Evolutionary conservation across 2,113 vertebrate genomes (phyloP).

Genomic region (Tauraco erythrolophus): DNA sequence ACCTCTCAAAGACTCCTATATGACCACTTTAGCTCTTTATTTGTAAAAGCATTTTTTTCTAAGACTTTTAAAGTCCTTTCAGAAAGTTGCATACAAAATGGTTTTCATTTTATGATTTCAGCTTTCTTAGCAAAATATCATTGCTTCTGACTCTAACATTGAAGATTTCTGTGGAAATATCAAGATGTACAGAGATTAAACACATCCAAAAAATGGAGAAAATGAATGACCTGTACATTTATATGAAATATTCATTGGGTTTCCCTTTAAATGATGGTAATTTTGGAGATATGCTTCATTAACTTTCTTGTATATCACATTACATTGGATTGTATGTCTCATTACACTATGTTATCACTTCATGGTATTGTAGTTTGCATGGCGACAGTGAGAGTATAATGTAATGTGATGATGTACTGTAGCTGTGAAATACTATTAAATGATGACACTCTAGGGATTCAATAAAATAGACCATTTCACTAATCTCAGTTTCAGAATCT

Average conservation of each 20-base stretch:
- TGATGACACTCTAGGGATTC: conserved; percentile 62
- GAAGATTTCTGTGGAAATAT: conserved; percentile 48
- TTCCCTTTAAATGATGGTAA: conserved; percentile 53
- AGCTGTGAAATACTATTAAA: conserved; percentile 77
- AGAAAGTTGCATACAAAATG: not conserved
- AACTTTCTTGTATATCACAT: conserved; percentile 77
- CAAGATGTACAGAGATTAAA: conserved; percentile 63
- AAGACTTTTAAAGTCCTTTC: not conserved
- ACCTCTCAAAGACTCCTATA: not conserved
- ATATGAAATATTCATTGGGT: conserved; percentile 57
- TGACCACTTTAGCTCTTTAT: not conserved
- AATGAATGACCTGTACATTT: conserved; percentile 72
- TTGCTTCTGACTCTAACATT: conserved; percentile 28
- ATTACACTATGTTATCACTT: conserved; percentile 76
- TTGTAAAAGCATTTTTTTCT: not conserved
- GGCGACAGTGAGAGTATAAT: conserved; percentile 63
- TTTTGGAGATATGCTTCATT: conserved; percentile 73
- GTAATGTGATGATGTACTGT: conserved; percentile 70
- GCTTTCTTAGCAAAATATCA: conserved; percentile 44
- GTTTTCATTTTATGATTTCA: conserved; percentile 23
- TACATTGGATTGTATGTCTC: conserved; percentile 73
- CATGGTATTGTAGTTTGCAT: conserved; percentile 65
- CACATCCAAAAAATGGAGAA: conserved; percentile 45
- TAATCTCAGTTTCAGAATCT: conserved; percentile 33
- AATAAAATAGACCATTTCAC: conserved; percentile 60